Percentiles rank a stretch among this genome's conserved stretches.
These are phyloP conservation scores for Agonopterix arenella DNA, from an alignment of 2,888 invertebrate genomes.

Conservation along the genomic window DNA sequence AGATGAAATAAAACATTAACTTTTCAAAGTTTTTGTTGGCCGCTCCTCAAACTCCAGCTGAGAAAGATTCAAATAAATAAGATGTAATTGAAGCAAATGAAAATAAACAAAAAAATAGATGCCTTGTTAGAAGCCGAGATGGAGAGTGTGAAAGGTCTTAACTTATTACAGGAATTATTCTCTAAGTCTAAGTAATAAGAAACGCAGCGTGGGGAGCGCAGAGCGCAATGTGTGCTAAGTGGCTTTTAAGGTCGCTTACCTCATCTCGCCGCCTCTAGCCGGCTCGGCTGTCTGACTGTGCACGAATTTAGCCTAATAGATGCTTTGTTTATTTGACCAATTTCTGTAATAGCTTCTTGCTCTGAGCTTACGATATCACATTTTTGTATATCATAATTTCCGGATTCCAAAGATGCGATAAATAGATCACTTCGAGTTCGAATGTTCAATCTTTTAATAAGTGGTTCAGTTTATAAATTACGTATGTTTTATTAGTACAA, in stretches of 20 bases:
- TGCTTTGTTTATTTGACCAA: constrained; percentile 44
- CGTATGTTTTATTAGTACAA: neutral
- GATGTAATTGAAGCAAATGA: too few species aligned
- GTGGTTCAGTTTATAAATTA: constrained; percentile 4
- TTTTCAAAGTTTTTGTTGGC: neutral
- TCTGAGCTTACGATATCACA: constrained; percentile 5
- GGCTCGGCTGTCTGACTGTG: constrained; percentile 44
- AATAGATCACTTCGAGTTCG: neutral
- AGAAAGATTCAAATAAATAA: too few species aligned
- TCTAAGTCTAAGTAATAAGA: constrained; percentile 63
- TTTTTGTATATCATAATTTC: constrained; percentile 3
- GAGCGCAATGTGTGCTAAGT: constrained; percentile 61
- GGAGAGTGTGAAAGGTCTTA: constrained; percentile 5
- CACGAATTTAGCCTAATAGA: constrained; percentile 43
- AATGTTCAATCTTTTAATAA: constrained; percentile 13
- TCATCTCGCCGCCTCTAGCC: constrained; percentile 51
- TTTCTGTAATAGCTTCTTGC: constrained; percentile 23
- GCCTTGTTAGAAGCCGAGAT: too few species aligned
- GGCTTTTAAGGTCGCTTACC: constrained; percentile 74
- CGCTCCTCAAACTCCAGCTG: too few species aligned
- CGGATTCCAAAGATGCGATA: neutral
- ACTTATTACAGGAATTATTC: constrained; percentile 52
- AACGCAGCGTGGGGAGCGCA: constrained; percentile 50
- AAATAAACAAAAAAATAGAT: too few species aligned
- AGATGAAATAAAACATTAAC: neutral